Conservation (phyloP, 2,113 vertebrate species). For the Neolamprologus modestus region DNA sequence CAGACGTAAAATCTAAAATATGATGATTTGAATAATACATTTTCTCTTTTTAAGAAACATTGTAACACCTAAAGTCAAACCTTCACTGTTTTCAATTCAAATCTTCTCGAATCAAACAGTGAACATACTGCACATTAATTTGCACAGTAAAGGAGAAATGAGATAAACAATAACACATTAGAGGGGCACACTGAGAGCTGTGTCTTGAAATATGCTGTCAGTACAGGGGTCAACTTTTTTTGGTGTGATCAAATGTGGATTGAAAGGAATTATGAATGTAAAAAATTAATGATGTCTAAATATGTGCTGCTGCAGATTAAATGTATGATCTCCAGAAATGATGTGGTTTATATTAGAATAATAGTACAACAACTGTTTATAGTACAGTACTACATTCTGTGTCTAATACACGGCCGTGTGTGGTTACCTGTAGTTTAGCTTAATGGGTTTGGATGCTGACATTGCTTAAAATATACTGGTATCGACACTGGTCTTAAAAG, state of each 20-base stretch:
- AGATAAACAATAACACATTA: fast-evolving
- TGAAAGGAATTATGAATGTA: neutral
- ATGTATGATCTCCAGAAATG: neutral
- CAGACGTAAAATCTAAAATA: neutral
- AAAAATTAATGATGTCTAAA: neutral
- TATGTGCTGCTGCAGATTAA: neutral
- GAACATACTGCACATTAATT: neutral
- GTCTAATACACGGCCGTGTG: neutral
- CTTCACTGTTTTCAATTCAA: fast-evolving
- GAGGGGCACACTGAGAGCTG: neutral
- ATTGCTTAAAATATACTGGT: neutral
- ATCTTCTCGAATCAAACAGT: neutral
- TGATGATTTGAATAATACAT: neutral
- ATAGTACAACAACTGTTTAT: neutral
- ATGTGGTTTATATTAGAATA: neutral
- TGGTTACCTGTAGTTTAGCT: neutral
- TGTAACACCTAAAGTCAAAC: neutral
- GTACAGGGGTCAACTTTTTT: neutral
- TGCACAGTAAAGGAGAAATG: neutral
- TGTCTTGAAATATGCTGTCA: neutral
- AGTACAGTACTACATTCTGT: neutral
- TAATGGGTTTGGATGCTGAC: neutral
- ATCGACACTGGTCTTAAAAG: neutral
- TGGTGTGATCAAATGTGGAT: neutral
- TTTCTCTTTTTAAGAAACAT: neutral